These are phyloP conservation scores for Eristalis pertinax DNA, from an alignment of 2,888 invertebrate species.

Conservation along the genomic window DNA sequence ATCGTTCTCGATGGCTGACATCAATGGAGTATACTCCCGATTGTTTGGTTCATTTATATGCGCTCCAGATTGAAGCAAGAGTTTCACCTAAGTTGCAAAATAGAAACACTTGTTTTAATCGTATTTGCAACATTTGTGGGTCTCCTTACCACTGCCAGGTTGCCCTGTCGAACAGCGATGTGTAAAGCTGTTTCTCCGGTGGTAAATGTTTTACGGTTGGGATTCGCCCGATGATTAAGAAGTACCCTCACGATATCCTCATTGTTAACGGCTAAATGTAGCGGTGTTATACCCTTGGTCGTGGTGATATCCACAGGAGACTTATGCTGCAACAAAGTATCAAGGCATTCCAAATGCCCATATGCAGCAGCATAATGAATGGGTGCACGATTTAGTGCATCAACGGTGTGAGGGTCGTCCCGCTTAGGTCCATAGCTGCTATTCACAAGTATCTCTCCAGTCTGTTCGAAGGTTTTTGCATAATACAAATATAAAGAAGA, in stretches of 20 bases:
- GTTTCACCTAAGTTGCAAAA: constrained; percentile 81
- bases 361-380: constrained; percentile 88
- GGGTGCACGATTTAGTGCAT: constrained; percentile 83
- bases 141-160: constrained; percentile 82
- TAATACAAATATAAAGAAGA: constrained; percentile 85
- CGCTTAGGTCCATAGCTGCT: constrained; percentile 47
- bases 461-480: constrained; percentile 87
- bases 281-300: constrained; percentile 85
- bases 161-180: constrained; percentile 84
- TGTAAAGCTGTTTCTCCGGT: constrained; percentile 85
- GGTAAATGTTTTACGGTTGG: constrained; percentile 84
- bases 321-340: constrained; percentile 85
- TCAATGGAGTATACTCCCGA: constrained; percentile 84
- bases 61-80: constrained; percentile 83
- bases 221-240: constrained; percentile 83
- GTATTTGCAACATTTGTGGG: neutral
- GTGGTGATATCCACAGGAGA: constrained; percentile 85
- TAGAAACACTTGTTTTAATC: too few species aligned
- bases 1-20: constrained; percentile 77
- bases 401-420: constrained; percentile 79
- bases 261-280: constrained; percentile 87
- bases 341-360: constrained; percentile 85
- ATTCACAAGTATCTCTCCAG: constrained; percentile 83
- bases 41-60: constrained; percentile 84
- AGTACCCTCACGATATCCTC: constrained; percentile 83